These are phyloP conservation scores for Aphidius ervi DNA, from an alignment of 1,140 invertebrate genomes.

Conservation along the genomic window DNA sequence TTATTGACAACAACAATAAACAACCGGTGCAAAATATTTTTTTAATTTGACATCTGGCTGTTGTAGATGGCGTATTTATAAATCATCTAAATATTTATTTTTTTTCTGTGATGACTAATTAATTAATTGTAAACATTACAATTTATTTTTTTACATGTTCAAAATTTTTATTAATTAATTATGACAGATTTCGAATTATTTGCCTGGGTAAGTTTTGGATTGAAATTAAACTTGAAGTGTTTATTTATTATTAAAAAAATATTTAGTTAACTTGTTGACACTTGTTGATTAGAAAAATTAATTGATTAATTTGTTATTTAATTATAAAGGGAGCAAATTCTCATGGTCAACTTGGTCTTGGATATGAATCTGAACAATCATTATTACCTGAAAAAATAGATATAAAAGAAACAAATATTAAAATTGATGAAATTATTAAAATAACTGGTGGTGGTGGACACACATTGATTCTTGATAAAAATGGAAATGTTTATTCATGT, in stretches of 20 bases:
- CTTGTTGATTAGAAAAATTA: slow-evolving; percentile 1
- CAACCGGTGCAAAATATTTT: no score
- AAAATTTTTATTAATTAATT: neutral
- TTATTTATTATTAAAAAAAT: neutral
- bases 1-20: slow-evolving; percentile 1
- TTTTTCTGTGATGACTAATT: no score
- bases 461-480: slow-evolving; percentile 62
- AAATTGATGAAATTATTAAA: slow-evolving; percentile 52
- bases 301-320: neutral
- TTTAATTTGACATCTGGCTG: no score
- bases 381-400: slow-evolving; percentile 56
- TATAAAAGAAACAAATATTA: slow-evolving; percentile 42
- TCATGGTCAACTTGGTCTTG: slow-evolving; percentile 74
- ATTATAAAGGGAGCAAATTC: slow-evolving; percentile 75
- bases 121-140: no score
- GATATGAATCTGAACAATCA: slow-evolving; percentile 63
- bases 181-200: neutral
- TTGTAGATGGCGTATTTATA: no score
- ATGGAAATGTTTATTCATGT: slow-evolving; percentile 72
- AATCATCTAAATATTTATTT: no score
- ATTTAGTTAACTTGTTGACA: neutral
- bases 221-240: neutral
- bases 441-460: slow-evolving; percentile 75
- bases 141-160: no score
- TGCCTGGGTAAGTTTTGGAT: slow-evolving; percentile 2